Conservation (phyloP, 2,888 invertebrate genomes). For the Pseudanteris insignis region DNA sequence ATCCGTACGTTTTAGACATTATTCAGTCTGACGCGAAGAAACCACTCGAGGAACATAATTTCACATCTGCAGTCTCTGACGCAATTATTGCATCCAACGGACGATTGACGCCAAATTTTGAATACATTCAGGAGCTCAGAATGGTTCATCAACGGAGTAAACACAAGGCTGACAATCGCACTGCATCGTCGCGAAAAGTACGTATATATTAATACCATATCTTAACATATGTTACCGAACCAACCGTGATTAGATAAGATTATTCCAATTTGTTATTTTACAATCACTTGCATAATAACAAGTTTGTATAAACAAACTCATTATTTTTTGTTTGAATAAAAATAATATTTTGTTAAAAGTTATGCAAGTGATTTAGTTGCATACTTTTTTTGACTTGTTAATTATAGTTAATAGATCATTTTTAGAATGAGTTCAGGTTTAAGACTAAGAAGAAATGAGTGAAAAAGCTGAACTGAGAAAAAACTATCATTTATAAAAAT, state of each 20-base stretch:
- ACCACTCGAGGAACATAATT: constrained; percentile 80
- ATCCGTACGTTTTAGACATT: constrained; percentile 90
- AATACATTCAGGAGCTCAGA: constrained; percentile 93
- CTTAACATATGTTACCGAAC: background rate
- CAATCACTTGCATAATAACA: too few relatives aligned
- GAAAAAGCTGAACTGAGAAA: too few relatives aligned
- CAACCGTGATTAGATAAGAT: too few relatives aligned
- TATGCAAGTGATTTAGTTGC: too few relatives aligned
- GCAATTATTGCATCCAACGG: constrained; percentile 98
- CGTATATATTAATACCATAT: constrained; percentile 6
- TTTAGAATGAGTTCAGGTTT: too few relatives aligned
- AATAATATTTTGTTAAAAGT: too few relatives aligned
- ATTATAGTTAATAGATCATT: too few relatives aligned
- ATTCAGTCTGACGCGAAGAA: constrained; percentile 83
- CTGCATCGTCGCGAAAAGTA: constrained; percentile 51
- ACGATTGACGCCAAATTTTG: constrained; percentile 86
- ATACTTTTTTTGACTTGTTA: too few relatives aligned
- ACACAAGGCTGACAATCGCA: constrained; percentile 76
- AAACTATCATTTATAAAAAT: too few relatives aligned
- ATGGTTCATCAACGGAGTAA: constrained; percentile 73
- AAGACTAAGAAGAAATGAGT: too few relatives aligned
- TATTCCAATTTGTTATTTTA: too few relatives aligned
- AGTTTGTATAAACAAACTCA: background rate
- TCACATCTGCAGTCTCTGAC: constrained; percentile 76
- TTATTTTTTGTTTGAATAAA: background rate